A percentile compares a stretch with the other conserved stretches of the same genome.
Evolutionary conservation across 2,113 vertebrate genomes (phyloP).

Genomic region (Sorex fumeus): DNA sequence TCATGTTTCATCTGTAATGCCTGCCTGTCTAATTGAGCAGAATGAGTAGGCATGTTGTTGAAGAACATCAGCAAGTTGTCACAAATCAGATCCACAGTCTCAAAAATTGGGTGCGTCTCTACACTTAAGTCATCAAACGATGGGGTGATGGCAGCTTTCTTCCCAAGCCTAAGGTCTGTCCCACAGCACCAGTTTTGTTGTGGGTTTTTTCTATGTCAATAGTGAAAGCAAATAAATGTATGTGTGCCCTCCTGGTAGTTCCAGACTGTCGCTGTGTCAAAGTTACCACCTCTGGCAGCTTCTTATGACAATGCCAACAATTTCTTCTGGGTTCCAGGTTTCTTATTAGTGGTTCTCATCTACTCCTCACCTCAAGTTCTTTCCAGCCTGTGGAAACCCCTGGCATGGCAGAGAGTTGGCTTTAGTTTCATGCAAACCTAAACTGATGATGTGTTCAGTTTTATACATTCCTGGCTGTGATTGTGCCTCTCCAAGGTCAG

Average conservation of each 20-base stretch:
- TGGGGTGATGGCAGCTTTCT: background rate
- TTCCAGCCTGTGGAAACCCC: fast-evolving
- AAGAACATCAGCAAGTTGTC: conserved; percentile 65
- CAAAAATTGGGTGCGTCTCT: background rate
- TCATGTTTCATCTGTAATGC: conserved; percentile 25
- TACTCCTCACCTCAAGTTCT: background rate
- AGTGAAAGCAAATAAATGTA: background rate
- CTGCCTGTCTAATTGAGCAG: conserved; percentile 7
- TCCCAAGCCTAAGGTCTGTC: background rate
- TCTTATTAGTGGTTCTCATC: background rate
- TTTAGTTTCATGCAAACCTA: background rate
- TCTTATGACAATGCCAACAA: background rate
- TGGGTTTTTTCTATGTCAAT: background rate
- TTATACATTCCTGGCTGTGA: background rate
- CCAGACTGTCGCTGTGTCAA: background rate
- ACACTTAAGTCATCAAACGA: background rate
- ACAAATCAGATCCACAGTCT: conserved; percentile 45
- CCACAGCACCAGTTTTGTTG: background rate
- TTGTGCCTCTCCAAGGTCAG: background rate
- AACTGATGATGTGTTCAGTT: fast-evolving
- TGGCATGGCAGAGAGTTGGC: background rate
- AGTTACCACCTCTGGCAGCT: background rate
- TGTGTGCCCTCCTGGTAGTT: background rate
- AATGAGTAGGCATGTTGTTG: conserved; percentile 41
- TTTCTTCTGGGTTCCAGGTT: background rate